Conservation (phyloP, 1,140 invertebrate genomes). For the Sycophila sp. region DNA sequence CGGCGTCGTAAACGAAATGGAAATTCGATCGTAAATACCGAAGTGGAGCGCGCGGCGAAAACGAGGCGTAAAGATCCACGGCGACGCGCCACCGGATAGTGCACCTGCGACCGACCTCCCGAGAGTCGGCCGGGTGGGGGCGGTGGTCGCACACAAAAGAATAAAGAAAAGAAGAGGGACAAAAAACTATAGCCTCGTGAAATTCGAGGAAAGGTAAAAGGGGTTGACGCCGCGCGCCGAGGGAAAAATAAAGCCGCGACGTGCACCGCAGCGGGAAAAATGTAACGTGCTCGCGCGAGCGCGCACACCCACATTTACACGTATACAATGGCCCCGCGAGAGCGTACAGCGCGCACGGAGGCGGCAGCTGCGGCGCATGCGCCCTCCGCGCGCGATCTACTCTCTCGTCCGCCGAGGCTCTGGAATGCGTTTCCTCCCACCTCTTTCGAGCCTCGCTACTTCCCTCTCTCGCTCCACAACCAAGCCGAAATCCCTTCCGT, state of each 20-base stretch:
- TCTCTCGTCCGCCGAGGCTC: slow-evolving; percentile 31
- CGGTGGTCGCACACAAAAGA: no score
- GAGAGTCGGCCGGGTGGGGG: no score
- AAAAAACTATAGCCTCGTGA: background rate
- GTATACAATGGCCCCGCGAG: no score
- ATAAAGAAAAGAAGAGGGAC: background rate
- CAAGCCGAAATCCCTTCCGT: no score
- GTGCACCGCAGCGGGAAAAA: background rate
- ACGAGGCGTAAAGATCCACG: no score
- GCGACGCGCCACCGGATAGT: no score
- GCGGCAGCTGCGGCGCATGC: slow-evolving; percentile 24
- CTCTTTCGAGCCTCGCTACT: slow-evolving; percentile 5
- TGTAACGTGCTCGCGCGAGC: background rate
- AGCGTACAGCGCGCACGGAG: background rate
- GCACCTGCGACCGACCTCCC: no score
- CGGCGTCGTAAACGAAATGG: background rate
- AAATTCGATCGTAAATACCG: background rate
- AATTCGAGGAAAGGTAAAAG: background rate
- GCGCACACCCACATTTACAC: no score
- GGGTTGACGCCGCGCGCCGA: no score
- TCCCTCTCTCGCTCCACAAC: background rate
- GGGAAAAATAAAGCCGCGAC: no score
- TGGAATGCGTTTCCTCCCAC: slow-evolving; percentile 56
- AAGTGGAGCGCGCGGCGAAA: background rate
- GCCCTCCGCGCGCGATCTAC: slow-evolving; percentile 51